Evolutionary conservation across 1,140 invertebrate genomes (phyloP), one percentile per base, ranked within the genome.

Genomic region (Saccostrea cuccullata): DNA sequence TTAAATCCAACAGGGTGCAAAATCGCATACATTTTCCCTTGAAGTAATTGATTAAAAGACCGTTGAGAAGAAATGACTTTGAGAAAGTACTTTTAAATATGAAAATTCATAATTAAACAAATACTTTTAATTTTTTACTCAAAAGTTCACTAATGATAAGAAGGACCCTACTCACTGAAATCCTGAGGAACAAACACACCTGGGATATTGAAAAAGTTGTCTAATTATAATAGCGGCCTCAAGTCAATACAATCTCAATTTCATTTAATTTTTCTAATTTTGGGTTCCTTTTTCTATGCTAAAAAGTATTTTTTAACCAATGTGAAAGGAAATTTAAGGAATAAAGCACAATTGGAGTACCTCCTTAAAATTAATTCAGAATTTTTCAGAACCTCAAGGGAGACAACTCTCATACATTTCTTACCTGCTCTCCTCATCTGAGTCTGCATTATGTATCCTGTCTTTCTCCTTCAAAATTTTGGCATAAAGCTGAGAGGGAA

Each of bases 391-490:
- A 2, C 5, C 1, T 47, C 47, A 77, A 36, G 70, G 70, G 70
- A 13, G 30, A 30, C 26, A 13, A 77, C 70, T 77, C 70, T 30
- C 26, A 77, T 26, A 77, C 11, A 64, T 77, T 77, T 26, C 70
- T 30, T 77, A 77, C 70, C 70, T 77, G 70, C 23, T 77, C 26
- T 77, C 70, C 23, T 77, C 70, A 77, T 77, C 70, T 2, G 70
- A 77, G 30, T 77, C 70, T 11, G 70, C 23, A 77, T 77, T 77
- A 36, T 30, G 70, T 12, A 30, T 77, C 70, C 26, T 26, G 8
- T 77, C 70, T 13, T 77, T 77, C 26, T 77, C 70, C 26, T 77
- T 77, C 12, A 77, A 77, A 30, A 77, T 77, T 36, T 77, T 77
- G 5, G 70, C 26, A 77, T 77, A 77, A 23, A 77, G 26, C 36